Evolutionary conservation across 2,113 vertebrate species (phyloP), one percentile per base, ranked within the genome.

Genomic region (Ageneiosus marmoratus): DNA sequence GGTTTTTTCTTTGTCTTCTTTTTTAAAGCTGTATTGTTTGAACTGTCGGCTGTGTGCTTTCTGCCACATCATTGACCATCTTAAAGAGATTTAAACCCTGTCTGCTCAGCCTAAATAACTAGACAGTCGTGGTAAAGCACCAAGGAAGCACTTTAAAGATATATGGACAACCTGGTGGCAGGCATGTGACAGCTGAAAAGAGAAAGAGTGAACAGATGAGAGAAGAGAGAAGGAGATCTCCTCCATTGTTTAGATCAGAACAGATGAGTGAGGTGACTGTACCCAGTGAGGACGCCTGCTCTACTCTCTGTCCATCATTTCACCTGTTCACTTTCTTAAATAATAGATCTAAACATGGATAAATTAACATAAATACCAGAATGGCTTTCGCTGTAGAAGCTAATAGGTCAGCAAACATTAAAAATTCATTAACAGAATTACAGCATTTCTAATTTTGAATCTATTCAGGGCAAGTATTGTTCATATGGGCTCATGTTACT

Each of bases 181-280:
- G 37, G 37, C 37, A 50, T 13, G 34, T 44, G 70, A 12, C 32
- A 50, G 72, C 69, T 80, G 60, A 80, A 62, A 80, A 22, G n/a
- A 8, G 24, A 51, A 51, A 44, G 32, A 3, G 29, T 37, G 63
- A 67, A 67, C 18, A 83, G 85, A 77, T 77, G 78, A 86, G 76
- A 70, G 80, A 86, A 62, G 77, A 83, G 79, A 81, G 82, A 51
- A 82, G 82, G 86, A 83, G 92, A 95, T 94, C 92, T 50, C n/a
- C n/a, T n/a, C n/a, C n/a, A 13, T 11, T 50, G 48, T 95, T 95
- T 94, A 93, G 92, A 95, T 94, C 92, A 93, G 91, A 88, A 89
- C 87, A 92, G 92, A 93, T 94, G 94, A 94, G 88, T 91, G 91
- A 90, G 5, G 89, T 81, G 79, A 80, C 85, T 76, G 83, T 92